Evolutionary conservation across 2,888 invertebrate genomes (phyloP).

Genomic region (Eupelmus urozonus): DNA sequence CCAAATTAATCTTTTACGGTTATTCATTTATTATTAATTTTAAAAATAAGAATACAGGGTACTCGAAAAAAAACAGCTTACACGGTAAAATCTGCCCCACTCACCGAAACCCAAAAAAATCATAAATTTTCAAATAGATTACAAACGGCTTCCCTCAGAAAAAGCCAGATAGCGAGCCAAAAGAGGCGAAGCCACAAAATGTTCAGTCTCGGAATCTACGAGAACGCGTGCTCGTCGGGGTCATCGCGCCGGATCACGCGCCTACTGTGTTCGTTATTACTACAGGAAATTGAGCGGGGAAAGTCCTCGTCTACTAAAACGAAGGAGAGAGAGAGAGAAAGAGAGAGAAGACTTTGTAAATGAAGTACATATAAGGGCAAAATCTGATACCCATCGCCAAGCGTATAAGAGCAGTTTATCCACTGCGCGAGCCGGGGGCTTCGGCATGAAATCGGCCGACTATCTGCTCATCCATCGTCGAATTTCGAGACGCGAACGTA

Average conservation of each 20-base stretch:
- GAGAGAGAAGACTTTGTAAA: constrained; percentile 31
- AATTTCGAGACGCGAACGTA: constrained; percentile 34
- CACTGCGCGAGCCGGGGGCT: constrained; percentile 37
- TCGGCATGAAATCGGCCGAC: constrained; percentile 36
- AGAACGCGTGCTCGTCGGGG: not conserved
- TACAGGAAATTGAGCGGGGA: constrained; percentile 5
- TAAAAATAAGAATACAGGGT: too few relatives aligned
- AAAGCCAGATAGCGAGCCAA: not conserved
- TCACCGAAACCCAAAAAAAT: too few relatives aligned
- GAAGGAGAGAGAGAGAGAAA: not conserved
- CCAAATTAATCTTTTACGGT: too few relatives aligned
- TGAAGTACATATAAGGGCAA: constrained; percentile 36
- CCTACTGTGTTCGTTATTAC: not conserved
- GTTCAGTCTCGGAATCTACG: constrained; percentile 5
- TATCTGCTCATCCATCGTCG: constrained; percentile 48
- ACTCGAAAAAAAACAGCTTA: too few relatives aligned
- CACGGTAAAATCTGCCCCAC: too few relatives aligned
- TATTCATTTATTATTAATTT: too few relatives aligned
- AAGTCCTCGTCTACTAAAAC: not conserved
- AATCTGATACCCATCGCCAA: constrained; percentile 28
- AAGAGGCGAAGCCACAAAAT: constrained; percentile 24
- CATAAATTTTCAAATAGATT: constrained; percentile 14
- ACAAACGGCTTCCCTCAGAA: not conserved
- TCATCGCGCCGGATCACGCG: not conserved
- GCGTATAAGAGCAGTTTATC: constrained; percentile 30